phyloP scores from a whole-genome alignment of 2,797 vertebrate genomes.

The Pelochelys cantorii region DNA sequence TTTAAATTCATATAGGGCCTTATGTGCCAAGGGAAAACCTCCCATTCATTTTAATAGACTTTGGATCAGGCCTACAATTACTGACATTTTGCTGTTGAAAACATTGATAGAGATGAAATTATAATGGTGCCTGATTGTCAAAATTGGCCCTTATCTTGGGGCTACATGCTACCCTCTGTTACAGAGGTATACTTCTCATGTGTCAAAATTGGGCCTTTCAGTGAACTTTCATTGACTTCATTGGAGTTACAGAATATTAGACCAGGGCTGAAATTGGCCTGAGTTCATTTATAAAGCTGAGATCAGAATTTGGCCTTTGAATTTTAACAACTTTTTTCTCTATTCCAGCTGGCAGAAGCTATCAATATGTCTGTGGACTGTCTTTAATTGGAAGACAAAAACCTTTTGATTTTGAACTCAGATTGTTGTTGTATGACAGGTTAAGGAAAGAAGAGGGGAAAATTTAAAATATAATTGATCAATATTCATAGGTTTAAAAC shows the following conservation, averaged over 20 bases:
- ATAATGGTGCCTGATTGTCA: neutral
- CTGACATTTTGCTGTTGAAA: neutral
- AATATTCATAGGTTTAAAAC: neutral
- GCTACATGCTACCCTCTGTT: neutral
- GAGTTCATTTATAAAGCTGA: neutral
- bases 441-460: neutral
- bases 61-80: neutral
- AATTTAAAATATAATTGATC: neutral
- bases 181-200: neutral
- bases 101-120: neutral
- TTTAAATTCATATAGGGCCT: neutral
- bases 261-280: constrained; percentile 5
- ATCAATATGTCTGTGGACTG: neutral
- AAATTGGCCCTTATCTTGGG: neutral
- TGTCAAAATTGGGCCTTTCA: constrained; percentile 15
- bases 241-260: constrained; percentile 39
- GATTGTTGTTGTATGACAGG: constrained; percentile 14
- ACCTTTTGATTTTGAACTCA: neutral
- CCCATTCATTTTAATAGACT: neutral
- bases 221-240: constrained; percentile 29
- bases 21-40: neutral
- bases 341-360: constrained; percentile 20
- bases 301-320: constrained; percentile 14
- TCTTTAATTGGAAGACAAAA: neutral
- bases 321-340: neutral